Conservation (phyloP, 2,113 vertebrate genomes). For the Emberiza fucata region DNA sequence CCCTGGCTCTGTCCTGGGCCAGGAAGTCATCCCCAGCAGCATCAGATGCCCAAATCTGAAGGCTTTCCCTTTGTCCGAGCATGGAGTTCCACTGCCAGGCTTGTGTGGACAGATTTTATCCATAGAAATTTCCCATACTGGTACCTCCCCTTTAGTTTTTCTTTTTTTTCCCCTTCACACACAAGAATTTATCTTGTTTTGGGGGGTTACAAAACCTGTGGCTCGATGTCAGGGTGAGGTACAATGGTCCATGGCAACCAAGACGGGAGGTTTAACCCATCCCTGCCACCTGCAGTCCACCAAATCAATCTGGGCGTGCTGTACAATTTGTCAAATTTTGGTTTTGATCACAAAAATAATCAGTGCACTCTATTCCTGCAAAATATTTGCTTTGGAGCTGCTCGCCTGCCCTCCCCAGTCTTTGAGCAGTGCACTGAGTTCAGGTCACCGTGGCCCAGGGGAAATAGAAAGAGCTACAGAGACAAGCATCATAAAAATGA, state of each 20-base stretch:
- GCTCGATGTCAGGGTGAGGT: rapidly evolving
- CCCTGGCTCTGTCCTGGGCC: background rate
- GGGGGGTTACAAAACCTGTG: background rate
- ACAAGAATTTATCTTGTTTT: background rate
- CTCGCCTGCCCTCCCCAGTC: background rate
- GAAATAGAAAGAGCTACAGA: background rate
- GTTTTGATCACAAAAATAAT: background rate
- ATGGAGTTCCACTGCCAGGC: background rate
- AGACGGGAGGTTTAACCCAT: background rate
- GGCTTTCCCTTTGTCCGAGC: background rate
- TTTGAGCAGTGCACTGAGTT: background rate
- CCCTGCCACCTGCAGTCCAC: background rate
- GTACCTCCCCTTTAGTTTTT: background rate
- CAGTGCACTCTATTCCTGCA: background rate
- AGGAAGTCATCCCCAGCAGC: background rate
- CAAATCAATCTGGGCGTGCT: background rate
- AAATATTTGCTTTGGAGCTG: background rate
- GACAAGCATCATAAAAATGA: background rate
- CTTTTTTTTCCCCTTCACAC: background rate
- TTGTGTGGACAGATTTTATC: background rate
- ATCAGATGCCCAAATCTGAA: background rate
- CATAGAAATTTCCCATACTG: background rate
- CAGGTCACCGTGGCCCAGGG: rapidly evolving
- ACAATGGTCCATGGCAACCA: background rate
- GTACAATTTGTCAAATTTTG: background rate